Conservation (phyloP, 2,113 vertebrate species). For the Mesoclemmys tuberculata region DNA sequence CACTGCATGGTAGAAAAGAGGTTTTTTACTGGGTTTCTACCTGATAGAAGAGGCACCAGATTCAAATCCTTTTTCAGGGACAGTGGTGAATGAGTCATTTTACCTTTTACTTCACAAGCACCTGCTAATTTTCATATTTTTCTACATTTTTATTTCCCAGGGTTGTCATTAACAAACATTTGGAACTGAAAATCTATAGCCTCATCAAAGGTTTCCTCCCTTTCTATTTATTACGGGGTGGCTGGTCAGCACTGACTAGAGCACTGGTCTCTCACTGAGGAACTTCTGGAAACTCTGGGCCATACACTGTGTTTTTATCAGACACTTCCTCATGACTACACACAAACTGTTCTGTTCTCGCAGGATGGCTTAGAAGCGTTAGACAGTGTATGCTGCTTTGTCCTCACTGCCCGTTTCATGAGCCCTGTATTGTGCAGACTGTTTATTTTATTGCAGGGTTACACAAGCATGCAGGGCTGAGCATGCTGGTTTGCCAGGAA, state of each 20-base stretch:
- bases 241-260: accelerated
- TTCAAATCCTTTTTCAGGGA: background rate
- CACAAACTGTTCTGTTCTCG: background rate
- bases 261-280: background rate
- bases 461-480: background rate
- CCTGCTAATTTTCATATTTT: background rate
- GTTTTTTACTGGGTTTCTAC: background rate
- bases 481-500: background rate
- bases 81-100: background rate
- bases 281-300: background rate
- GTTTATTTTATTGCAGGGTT: background rate
- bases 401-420: background rate
- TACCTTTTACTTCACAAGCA: background rate
- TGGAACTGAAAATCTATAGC: background rate
- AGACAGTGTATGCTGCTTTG: background rate
- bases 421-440: background rate
- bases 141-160: background rate
- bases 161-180: background rate
- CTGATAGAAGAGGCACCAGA: background rate
- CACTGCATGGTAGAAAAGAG: background rate
- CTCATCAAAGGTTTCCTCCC: background rate
- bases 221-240: background rate
- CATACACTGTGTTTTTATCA: background rate
- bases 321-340: background rate
- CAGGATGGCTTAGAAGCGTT: background rate